Evolutionary conservation across 2,888 invertebrate species (phyloP), one percentile per base, ranked within the genome.

Genomic region (Aquatica leii): DNA sequence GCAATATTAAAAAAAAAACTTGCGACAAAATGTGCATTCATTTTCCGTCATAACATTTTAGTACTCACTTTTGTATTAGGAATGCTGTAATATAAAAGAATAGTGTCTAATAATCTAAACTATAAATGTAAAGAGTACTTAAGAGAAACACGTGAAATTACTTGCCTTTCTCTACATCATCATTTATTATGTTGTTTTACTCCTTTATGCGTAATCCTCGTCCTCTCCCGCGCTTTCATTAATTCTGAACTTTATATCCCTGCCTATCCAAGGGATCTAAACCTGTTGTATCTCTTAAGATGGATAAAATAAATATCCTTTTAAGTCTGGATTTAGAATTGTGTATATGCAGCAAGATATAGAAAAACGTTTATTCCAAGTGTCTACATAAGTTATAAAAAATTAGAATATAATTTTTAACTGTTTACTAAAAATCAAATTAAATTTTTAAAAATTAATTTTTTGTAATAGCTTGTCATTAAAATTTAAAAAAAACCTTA

Each of bases 91-190:
- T 31, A 31, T 31, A 31, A 43, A 50, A 40, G 46, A 12, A 6
- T 18, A 40, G 55, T 51, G 63, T 15, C 55, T 60, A 67, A 24
- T 66, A 69, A 71, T 67, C 69, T 68, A 40, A 69, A 67, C 64
- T 65, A 66, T 64, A 69, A 67, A 69, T 63, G 66, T 65, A 66
- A 66, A 37, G 54, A 56, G 67, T 54, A 69, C 65, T 71, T 68
- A 67, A 69, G 62, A 55, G 69, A 63, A 69, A 71, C 69, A 65
- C 63, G 61, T 62, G 65, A 67, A 68, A 69, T 69, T 69, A 72
- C 71, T 69, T 67, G 67, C 68, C 67, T 65, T 69, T 66, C 69
- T 66, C 58, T 69, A 60, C 69, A 70, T 70, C 71, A 72, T 70
- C 68, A 71, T 71, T 69, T 71, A 71, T 72, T 69, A 68, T 59